Conservation (phyloP, 2,888 invertebrate species). For the Mechanitis messenoides region DNA sequence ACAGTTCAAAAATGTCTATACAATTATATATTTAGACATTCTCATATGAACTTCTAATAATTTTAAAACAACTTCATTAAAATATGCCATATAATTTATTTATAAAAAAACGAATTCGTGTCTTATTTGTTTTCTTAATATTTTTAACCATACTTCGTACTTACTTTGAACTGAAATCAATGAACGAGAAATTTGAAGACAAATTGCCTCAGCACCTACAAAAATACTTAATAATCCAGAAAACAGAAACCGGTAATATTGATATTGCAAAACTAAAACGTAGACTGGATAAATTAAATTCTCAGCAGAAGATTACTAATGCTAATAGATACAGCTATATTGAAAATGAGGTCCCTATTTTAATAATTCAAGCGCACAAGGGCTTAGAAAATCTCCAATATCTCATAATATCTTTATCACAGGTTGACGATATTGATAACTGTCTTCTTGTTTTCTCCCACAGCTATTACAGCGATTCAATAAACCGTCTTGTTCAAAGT, state of each 20-base stretch:
- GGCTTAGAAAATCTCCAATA: conserved; percentile 38
- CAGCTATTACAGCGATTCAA: conserved; percentile 38
- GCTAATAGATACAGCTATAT: conserved; percentile 30
- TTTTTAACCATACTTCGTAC: conserved; percentile 1
- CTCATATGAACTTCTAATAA: no score
- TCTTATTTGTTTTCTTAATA: background rate
- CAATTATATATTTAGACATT: no score
- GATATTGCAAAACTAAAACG: conserved; percentile 21
- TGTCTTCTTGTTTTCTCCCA: conserved; percentile 49
- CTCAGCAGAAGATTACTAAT: conserved; percentile 33
- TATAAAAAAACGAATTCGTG: background rate
- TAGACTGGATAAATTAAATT: conserved; percentile 33
- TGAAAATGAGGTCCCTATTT: conserved; percentile 30
- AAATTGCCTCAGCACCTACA: conserved; percentile 3
- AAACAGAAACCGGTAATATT: background rate
- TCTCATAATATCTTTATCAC: conserved; percentile 41
- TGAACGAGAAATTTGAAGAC: background rate
- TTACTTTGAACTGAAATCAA: background rate
- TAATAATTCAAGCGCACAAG: conserved; percentile 39
- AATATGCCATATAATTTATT: background rate
- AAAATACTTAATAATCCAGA: conserved; percentile 10
- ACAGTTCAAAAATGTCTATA: no score
- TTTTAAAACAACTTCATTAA: no score
- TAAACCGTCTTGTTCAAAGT: conserved; percentile 37
- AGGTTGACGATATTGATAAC: conserved; percentile 36